Conservation (phyloP, 2,888 invertebrate genomes). For the Noctua janthe region DNA sequence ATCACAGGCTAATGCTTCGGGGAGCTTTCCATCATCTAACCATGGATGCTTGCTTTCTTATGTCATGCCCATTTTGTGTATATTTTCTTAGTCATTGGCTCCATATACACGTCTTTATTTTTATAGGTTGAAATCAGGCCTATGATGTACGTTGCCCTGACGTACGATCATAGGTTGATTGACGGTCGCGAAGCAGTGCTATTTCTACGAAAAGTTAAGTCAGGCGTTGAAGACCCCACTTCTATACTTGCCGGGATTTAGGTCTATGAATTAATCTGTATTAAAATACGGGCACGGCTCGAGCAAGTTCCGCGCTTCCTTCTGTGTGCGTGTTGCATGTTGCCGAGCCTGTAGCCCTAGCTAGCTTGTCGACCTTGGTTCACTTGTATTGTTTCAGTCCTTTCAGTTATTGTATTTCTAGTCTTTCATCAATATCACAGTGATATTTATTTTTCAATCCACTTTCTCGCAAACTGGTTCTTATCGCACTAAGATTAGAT, state of each 20-base stretch:
- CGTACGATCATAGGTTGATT: slow-evolving; percentile 99
- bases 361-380: background rate
- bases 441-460: background rate
- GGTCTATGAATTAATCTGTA: slow-evolving; percentile 63
- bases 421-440: background rate
- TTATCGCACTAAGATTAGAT: no score
- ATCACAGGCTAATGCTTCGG: background rate
- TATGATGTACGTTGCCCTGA: slow-evolving; percentile 99
- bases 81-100: background rate
- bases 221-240: slow-evolving; percentile 98
- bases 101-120: background rate
- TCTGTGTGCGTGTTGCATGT: background rate
- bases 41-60: background rate
- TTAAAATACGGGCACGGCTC: background rate
- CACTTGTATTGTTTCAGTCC: background rate
- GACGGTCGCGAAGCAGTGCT: slow-evolving; percentile 99
- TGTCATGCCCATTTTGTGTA: background rate
- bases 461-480: no score
- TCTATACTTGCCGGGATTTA: slow-evolving; percentile 98
- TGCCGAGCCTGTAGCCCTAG: background rate
- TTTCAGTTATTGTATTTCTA: background rate
- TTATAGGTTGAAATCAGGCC: slow-evolving; percentile 98
- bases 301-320: background rate
- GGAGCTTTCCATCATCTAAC: background rate
- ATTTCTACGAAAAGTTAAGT: slow-evolving; percentile 98